Evolutionary conservation across 2,113 vertebrate genomes (phyloP).

Genomic region (Raja brachyura): DNA sequence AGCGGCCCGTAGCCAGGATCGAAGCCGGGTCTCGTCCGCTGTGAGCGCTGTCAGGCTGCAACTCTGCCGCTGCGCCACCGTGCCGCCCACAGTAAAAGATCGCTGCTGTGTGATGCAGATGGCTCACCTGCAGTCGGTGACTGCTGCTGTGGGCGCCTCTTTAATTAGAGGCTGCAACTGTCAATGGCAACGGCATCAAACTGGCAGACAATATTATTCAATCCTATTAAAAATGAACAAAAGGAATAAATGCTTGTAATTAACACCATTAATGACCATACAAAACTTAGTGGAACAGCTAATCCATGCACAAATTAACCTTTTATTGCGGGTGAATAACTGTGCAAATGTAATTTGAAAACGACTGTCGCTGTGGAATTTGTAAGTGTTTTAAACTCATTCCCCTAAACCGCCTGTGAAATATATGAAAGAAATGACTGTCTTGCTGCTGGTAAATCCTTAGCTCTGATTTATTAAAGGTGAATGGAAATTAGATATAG

Average conservation of each 20-base stretch:
- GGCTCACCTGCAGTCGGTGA: background rate
- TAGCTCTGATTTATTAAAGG: constrained; percentile 4
- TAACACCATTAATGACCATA: constrained; percentile 35
- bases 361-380: background rate
- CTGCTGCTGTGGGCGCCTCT: background rate
- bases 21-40: too few relatives aligned
- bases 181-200: constrained; percentile 11
- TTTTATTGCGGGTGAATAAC: constrained; percentile 34
- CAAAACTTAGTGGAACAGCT: constrained; percentile 32
- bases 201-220: constrained; percentile 36
- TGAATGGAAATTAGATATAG: constrained; percentile 34
- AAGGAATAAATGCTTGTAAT: constrained; percentile 35
- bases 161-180: constrained; percentile 26
- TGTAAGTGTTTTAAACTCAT: constrained; percentile 28
- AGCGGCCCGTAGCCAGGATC: too few relatives aligned
- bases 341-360: constrained; percentile 35
- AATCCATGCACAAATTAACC: constrained; percentile 32
- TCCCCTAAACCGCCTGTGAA: constrained; percentile 17
- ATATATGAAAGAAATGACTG: background rate
- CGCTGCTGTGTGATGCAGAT: background rate
- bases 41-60: too few relatives aligned
- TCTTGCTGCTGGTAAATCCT: constrained; percentile 23
- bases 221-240: constrained; percentile 31
- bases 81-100: background rate
- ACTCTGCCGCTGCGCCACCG: too few relatives aligned